phyloP scores from a whole-genome alignment of 1,140 invertebrate genomes.

The Drosophila bocqueti region DNA sequence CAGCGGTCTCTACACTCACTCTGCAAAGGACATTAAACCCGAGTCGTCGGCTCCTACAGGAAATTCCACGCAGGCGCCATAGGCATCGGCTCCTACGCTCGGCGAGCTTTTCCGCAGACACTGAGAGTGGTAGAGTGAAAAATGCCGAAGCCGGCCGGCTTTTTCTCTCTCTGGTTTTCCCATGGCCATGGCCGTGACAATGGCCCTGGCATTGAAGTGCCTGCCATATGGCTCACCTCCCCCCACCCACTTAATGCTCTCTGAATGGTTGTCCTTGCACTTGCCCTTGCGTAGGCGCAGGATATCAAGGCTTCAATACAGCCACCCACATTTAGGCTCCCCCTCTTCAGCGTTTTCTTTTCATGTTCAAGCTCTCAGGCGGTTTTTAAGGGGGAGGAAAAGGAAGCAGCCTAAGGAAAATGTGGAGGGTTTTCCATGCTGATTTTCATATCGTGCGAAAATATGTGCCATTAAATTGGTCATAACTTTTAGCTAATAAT shows the following conservation, averaged over 20 bases:
- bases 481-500: not conserved
- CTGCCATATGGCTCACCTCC: slow-evolving; percentile 9
- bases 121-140: not conserved
- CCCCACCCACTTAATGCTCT: not conserved
- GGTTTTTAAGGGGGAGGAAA: slow-evolving; percentile 3
- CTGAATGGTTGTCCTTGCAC: slow-evolving; percentile 66
- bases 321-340: not conserved
- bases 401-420: slow-evolving; percentile 13
- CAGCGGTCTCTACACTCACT: slow-evolving; percentile 65
- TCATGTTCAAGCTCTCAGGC: slow-evolving; percentile 23
- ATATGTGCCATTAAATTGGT: slow-evolving; percentile 1
- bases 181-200: slow-evolving; percentile 79
- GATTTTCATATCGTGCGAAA: slow-evolving; percentile 9
- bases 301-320: slow-evolving; percentile 10
- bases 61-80: slow-evolving; percentile 49
- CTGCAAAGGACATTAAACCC: slow-evolving; percentile 84
- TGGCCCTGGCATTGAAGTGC: slow-evolving; percentile 75
- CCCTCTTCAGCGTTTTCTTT: slow-evolving; percentile 21
- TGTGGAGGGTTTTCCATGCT: not conserved
- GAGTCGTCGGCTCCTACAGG: slow-evolving; percentile 22
- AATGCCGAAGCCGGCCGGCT: slow-evolving; percentile 58
- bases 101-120: slow-evolving; percentile 55
- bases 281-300: slow-evolving; percentile 77
- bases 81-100: slow-evolving; percentile 37
- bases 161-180: slow-evolving; percentile 38